A percentile compares a stretch with the other conserved stretches of the same genome.
Conservation (phyloP, 1,140 invertebrate genomes). For the Leucophenga varia region DNA sequence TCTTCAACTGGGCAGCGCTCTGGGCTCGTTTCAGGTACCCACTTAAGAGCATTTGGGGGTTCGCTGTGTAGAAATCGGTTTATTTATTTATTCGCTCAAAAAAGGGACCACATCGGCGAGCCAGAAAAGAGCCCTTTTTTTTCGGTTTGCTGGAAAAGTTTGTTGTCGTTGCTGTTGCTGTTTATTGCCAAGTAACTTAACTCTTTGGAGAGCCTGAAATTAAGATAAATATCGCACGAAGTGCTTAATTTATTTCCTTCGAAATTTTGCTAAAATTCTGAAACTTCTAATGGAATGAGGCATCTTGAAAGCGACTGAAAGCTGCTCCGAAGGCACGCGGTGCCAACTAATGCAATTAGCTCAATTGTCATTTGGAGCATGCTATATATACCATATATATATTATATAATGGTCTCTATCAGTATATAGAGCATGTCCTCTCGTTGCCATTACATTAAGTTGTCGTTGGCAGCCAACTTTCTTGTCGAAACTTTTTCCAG, state of each 20-base stretch:
- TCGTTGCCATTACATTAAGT: constrained; percentile 42
- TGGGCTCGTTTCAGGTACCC: constrained; percentile 11
- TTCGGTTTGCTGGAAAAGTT: constrained; percentile 7
- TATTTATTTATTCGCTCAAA: constrained; percentile 27
- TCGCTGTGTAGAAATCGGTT: constrained; percentile 31
- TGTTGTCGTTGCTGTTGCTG: background rate
- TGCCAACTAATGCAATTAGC: constrained; percentile 42
- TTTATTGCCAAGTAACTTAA: constrained; percentile 24
- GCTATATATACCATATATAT: too few relatives aligned
- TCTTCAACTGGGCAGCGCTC: constrained; percentile 13
- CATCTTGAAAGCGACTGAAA: constrained; percentile 5
- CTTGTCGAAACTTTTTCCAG: constrained; percentile 21
- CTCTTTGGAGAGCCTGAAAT: constrained; percentile 24
- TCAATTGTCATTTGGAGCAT: constrained; percentile 45
- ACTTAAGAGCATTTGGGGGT: constrained; percentile 27
- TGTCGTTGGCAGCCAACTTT: constrained; percentile 13
- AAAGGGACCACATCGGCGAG: constrained; percentile 13
- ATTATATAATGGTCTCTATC: too few relatives aligned
- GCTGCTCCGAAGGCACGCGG: constrained; percentile 23
- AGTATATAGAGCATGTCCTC: too few relatives aligned
- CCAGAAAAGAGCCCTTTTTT: constrained; percentile 26
- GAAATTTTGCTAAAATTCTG: constrained; percentile 23
- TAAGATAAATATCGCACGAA: constrained; percentile 48
- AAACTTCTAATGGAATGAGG: constrained; percentile 24
- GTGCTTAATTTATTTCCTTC: constrained; percentile 36